Percentiles rank a stretch among this genome's conserved stretches.
Evolutionary conservation across 2,797 vertebrate species (phyloP).

Genomic region (Mycteria americana): DNA sequence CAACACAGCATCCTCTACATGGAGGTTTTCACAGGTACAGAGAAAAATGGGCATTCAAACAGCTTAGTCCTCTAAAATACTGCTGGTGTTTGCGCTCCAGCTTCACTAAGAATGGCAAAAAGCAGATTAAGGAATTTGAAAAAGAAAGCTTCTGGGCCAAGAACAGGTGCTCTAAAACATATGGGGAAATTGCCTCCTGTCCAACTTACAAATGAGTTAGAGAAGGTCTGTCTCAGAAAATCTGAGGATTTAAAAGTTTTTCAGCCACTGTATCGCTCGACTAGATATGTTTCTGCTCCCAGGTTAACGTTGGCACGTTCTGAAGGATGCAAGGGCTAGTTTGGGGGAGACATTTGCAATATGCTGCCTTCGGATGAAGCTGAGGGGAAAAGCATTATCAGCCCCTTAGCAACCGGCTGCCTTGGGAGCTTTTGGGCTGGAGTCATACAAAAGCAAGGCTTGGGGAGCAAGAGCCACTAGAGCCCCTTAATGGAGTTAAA

Average conservation of each 20-base stretch:
- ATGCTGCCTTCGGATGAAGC: neutral
- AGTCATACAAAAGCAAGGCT: neutral
- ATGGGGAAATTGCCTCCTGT: neutral
- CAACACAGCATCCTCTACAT: neutral
- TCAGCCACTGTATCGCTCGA: neutral
- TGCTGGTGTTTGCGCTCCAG: neutral
- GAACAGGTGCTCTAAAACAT: neutral
- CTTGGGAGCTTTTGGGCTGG: neutral
- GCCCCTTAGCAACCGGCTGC: neutral
- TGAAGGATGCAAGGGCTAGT: neutral
- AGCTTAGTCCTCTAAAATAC: neutral
- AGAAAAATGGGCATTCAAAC: neutral
- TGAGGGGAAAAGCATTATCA: neutral
- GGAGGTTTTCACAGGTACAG: neutral
- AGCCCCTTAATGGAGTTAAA: neutral
- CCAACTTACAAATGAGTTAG: neutral
- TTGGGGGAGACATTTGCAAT: neutral
- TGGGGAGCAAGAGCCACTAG: neutral
- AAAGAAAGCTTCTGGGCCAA: neutral
- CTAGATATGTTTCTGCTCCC: neutral
- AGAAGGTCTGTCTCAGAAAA: neutral
- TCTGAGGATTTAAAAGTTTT: neutral
- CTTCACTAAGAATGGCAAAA: neutral
- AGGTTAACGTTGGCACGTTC: neutral
- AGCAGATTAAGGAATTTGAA: neutral